A percentile compares a stretch with the other conserved stretches of the same genome.
Evolutionary conservation across 30 jellyfish, hydroid and myxozoan genomes (phyloP).

Genomic region (Mastigias papua): DNA sequence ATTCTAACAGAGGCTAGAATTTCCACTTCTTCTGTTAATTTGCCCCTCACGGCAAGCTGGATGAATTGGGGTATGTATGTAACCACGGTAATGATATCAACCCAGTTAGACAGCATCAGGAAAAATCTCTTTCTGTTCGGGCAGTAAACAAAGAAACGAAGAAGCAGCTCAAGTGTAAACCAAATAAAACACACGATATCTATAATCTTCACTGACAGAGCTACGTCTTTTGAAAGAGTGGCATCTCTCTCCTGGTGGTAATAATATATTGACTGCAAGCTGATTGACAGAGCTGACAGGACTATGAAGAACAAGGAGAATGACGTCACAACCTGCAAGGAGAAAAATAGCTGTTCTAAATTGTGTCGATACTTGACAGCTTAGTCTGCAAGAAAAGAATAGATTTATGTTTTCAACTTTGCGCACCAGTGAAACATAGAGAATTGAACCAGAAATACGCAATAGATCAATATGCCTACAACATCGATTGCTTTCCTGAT

Average conservation of each 20-base stretch:
- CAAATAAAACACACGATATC: conserved; percentile 82
- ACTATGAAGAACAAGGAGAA: conserved; percentile 77
- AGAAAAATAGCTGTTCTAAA: too few relatives aligned
- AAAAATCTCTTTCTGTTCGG: conserved; percentile 79
- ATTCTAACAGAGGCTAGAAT: conserved; percentile 79
- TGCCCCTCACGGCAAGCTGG: conserved; percentile 5
- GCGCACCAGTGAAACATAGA: too few relatives aligned
- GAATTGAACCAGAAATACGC: too few relatives aligned
- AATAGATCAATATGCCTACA: too few relatives aligned
- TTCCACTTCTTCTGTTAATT: conserved; percentile 62
- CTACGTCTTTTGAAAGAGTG: neutral
- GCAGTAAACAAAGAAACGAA: conserved; percentile 70
- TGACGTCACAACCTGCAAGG: conserved; percentile 72
- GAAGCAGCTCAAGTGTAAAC: conserved; percentile 77
- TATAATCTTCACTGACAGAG: conserved; percentile 34
- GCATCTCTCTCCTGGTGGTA: conserved; percentile 10
- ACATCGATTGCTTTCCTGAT: too few relatives aligned
- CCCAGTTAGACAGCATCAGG: conserved; percentile 60
- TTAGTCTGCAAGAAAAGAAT: too few relatives aligned
- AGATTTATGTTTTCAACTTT: too few relatives aligned
- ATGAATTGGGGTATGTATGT: conserved; percentile 72
- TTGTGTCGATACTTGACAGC: too few relatives aligned
- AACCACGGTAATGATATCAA: conserved; percentile 74
- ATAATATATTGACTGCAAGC: conserved; percentile 71
- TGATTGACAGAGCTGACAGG: conserved; percentile 82